Base-by-base conservation (phyloP, 2,797 vertebrate species). In the Danio tinwini region DNA sequence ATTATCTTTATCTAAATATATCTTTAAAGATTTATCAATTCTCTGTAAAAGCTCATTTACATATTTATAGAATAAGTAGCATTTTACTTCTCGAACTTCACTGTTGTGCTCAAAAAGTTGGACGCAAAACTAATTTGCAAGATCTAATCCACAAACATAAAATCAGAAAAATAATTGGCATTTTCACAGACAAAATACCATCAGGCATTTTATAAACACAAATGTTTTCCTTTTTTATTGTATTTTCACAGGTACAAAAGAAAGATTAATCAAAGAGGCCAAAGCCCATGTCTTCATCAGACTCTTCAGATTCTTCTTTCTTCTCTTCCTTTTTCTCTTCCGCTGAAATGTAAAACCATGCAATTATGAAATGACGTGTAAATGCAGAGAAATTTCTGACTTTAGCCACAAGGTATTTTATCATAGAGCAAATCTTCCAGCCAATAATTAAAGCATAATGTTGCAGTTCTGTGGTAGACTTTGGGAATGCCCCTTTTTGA, bases 281-380 rank as follows among this genome's bases (percentile, higher is more conserved):
- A 47, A 95, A 96, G 82, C 95, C 95, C 95, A 96, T 96, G 70
- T 96, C 95, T 88, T 96, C 95, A 55, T 96, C 94, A 0, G 95
- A 95, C 89, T 95, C 95, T 76, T 95, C 90, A 64, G 95, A 95
- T 91, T 95, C 95, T 29, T 95, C 94, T 83, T 95, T 95, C 91
- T 95, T 95, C 91, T 94, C 94, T 87, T 95, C 95, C 85, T 95
- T 95, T 93, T 95, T 96, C 91, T 95, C 94, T 94, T 95, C 95
- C 90, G 64, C 93, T 95, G 85, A 2, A 88, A 88, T 65, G 8
- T 39, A 80, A 40, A 1, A 13, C 53, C n/a, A 53, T 65, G 5
- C 73, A 59, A 17, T 67, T 59, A 39, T 78, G 1, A 45, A 70
- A 37, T 55, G 8, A 64, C 9, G 39, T 16, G 44, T 6, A 1